Percentiles rank a stretch among this genome's conserved stretches.
Evolutionary conservation across 30 jellyfish, hydroid and myxozoan genomes (phyloP).

Genomic region (Calvadosia cruxmelitensis): DNA sequence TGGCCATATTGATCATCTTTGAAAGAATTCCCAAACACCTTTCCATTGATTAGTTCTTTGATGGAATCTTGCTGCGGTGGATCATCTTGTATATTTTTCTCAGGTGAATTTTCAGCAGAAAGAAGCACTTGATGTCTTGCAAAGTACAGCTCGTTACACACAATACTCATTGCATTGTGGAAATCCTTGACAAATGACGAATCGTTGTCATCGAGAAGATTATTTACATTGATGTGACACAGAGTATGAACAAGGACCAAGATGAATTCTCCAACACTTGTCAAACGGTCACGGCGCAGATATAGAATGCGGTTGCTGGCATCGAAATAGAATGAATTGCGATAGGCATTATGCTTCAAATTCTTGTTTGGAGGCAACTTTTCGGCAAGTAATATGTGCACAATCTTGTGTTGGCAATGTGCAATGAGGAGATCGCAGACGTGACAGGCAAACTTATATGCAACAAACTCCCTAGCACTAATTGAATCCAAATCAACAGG

Average conservation of each 20-base stretch:
- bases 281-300: conserved; percentile 67
- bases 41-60: conserved; percentile 62
- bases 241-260: conserved; percentile 79
- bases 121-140: conserved; percentile 35
- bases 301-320: conserved; percentile 73
- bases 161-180: conserved; percentile 71
- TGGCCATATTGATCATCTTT: conserved; percentile 42
- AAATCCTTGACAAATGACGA: conserved; percentile 77
- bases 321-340: conserved; percentile 79
- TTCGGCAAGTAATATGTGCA: conserved; percentile 74
- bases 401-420: conserved; percentile 83
- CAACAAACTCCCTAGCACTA: conserved; percentile 87
- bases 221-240: conserved; percentile 70
- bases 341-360: conserved; percentile 56
- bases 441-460: conserved; percentile 74
- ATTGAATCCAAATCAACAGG: conserved; percentile 80
- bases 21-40: conserved; percentile 44
- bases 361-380: conserved; percentile 69
- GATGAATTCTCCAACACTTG: conserved; percentile 81
- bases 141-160: conserved; percentile 76
- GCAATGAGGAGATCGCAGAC: conserved; percentile 69
- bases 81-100: conserved; percentile 83
- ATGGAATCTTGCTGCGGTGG: conserved; percentile 72
- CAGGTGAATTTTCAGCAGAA: conserved; percentile 53
- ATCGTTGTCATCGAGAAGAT: conserved; percentile 72